A percentile compares a stretch with the other conserved stretches of the same genome.
phyloP scores from a whole-genome alignment of 2,113 vertebrate genomes.

The Ammodramus savannarum region DNA sequence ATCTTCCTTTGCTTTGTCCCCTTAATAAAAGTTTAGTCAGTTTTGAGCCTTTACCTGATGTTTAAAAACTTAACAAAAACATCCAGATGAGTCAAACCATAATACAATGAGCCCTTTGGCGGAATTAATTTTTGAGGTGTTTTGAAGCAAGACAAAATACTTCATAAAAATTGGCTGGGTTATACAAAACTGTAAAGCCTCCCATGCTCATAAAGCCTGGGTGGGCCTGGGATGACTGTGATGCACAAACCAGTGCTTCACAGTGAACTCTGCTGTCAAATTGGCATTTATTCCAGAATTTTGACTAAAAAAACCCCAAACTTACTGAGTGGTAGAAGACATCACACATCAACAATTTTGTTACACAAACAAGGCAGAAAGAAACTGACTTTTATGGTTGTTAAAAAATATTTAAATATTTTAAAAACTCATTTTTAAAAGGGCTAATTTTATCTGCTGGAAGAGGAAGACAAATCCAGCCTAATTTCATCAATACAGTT shows the following conservation, averaged over 20 bases:
- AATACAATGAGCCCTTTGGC: constrained; percentile 44
- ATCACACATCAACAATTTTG: neutral
- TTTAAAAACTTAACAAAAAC: neutral
- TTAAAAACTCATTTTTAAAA: constrained; percentile 50
- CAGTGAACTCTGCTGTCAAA: neutral
- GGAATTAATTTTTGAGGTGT: neutral
- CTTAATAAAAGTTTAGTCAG: neutral
- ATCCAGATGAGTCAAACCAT: neutral
- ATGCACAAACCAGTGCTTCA: neutral
- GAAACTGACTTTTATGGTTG: neutral
- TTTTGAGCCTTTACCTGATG: constrained; percentile 37
- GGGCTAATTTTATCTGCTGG: constrained; percentile 38
- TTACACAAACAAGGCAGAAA: constrained; percentile 38
- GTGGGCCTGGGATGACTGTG: neutral
- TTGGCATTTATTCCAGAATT: neutral
- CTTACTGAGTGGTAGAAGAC: neutral
- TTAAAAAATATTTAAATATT: constrained; percentile 33
- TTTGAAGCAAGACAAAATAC: neutral
- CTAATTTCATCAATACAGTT: constrained; percentile 16
- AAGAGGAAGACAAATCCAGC: constrained; percentile 33
- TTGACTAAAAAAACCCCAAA: neutral
- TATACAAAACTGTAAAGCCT: neutral
- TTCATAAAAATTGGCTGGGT: neutral
- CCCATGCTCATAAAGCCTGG: neutral
- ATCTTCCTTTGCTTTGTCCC: constrained; percentile 18